Evolutionary conservation across 1,140 invertebrate species (phyloP), one percentile per base, ranked within the genome.

Genomic region (Drosophila lacteicornis): DNA sequence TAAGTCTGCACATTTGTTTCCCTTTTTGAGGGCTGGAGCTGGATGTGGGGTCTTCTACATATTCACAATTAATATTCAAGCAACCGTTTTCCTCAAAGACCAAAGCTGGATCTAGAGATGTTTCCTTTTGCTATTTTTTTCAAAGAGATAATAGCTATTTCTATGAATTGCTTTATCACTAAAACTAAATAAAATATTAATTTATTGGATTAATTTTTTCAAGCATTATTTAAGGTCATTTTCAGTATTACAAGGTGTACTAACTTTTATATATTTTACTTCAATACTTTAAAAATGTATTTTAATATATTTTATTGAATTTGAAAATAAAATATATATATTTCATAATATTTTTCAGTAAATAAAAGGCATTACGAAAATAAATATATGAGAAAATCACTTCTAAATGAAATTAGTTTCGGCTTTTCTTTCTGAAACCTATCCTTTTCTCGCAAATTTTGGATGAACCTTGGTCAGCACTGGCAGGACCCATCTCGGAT

Each of bases 1-100:
- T 88, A 90, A 88, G 84, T 88, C 80, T 88, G 84, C 85, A 84
- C 85, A 88, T 87, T 87, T 85, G 85, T 90, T 85, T 80, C 83
- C 67, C 57, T 65, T 50, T 79, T 40, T 56, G 53, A 56, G 76
- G 65, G n/a, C 43, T 45, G 51, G 22, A 19, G 43, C 25, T n/a
- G 22, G 25, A 19, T 60, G 22, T 22, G 11, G 15, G n/a, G 11
- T 51, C 30, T 38, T 80, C 76, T 73, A 84, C 78, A 90, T 81
- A 90, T 90, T 70, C 56, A 90, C 85, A 90, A 88, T 88, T 88
- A 88, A 88, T 88, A 88, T 88, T 88, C 85, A 90, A 90, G 85
- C 85, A 90, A 90, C 81, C 85, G 80, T 84, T 81, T 68, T 33
- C 69, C 58, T 59, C 73, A 47, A 30, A 55, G 46, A 38, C 53